Conservation (phyloP, 2,113 vertebrate species). For the Glaucidium brasilianum region DNA sequence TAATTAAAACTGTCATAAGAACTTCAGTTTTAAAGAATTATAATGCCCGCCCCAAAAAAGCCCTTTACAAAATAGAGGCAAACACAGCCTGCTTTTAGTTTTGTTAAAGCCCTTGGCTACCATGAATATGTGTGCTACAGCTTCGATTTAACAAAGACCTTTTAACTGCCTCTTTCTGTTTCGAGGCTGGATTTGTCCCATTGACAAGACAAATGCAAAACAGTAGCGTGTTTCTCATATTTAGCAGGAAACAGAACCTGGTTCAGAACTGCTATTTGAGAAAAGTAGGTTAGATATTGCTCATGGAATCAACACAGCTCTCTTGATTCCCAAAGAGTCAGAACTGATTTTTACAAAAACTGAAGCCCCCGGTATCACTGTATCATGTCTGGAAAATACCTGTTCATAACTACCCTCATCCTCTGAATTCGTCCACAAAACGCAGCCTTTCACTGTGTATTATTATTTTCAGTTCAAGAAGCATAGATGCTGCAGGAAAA, state of each 20-base stretch:
- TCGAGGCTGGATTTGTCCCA: not conserved
- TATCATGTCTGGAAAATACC: fast-evolving
- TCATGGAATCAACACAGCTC: not conserved
- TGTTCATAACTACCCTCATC: not conserved
- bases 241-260: not conserved
- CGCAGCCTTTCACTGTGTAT: not conserved
- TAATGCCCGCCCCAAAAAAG: not conserved
- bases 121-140: not conserved
- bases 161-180: not conserved
- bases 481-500: not conserved
- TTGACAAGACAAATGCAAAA: not conserved
- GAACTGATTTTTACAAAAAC: not conserved
- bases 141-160: not conserved
- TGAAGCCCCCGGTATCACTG: not conserved
- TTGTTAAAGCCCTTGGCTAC: not conserved
- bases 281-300: not conserved
- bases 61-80: not conserved
- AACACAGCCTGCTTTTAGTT: not conserved
- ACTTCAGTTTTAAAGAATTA: not conserved
- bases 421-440: not conserved
- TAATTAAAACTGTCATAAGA: not conserved
- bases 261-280: not conserved
- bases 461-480: not conserved
- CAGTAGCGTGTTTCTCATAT: not conserved
- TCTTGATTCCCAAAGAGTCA: not conserved